Evolutionary conservation across 30 jellyfish, hydroid and myxozoan species (phyloP), one percentile per base, ranked within the genome.

Genomic region (Pelagia noctiluca): DNA sequence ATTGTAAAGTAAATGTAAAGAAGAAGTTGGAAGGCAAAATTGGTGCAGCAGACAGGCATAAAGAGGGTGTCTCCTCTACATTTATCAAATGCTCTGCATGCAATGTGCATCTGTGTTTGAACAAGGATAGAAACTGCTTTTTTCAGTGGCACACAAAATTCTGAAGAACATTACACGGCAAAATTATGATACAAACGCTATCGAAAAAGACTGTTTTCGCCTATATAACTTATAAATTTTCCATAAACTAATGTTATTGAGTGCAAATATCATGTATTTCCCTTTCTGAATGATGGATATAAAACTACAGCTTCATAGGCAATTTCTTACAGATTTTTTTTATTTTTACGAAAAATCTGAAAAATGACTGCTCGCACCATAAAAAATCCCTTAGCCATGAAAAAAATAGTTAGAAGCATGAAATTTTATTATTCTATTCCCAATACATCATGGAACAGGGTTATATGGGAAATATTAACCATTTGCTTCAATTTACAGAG

Each of bases 1-100:
- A 42, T 5, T 42, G 57, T 42, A 42, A 16, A 42, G 57, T 42
- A 16, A 42, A 42, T 42, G 57, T 42, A 42, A 42, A 42, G 57
- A 42, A 42, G 57, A 42, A 42, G 57, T 42, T 42, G 57, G 57
- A 16, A 42, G 57, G 57, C 57, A 42, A 42, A 42, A 42, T 42
- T 42, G 57, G 16, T 42, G 57, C 57, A 42, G 57, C 57, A 42
- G 57, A 42, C 57, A 42, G 57, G 57, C 57, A 42, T 42, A 42
- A 42, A 42, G 16, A 16, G 57, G 57, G 8, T n/a, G n/a, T n/a
- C n/a, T n/a, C n/a, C n/a, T n/a, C n/a, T n/a, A n/a, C n/a, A n/a
- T n/a, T n/a, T n/a, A n/a, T n/a, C n/a, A n/a, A n/a, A n/a, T n/a
- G n/a, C n/a, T n/a, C n/a, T n/a, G n/a, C n/a, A n/a, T n/a, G n/a